Conservation (phyloP, 1,140 invertebrate genomes). For the Drosophila tropicalis region DNA sequence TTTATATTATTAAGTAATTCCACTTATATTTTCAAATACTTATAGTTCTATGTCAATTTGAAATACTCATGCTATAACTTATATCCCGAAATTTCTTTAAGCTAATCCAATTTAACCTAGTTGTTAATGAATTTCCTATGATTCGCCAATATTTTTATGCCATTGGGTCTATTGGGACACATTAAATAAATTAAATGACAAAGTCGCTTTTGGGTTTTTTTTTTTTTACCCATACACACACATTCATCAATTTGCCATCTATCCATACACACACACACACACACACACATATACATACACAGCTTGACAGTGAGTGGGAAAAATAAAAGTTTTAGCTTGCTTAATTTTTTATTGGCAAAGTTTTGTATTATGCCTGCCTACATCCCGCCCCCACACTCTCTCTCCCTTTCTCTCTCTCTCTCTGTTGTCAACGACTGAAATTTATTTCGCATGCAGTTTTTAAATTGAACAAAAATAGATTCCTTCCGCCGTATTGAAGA, state of each 20-base stretch:
- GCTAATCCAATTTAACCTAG: not conserved
- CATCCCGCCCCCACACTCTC: not conserved
- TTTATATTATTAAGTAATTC: too few relatives aligned
- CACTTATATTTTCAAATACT: too few relatives aligned
- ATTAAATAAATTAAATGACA: constrained; percentile 67
- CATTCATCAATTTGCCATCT: constrained; percentile 9
- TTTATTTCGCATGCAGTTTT: constrained; percentile 75
- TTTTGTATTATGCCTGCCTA: constrained; percentile 34
- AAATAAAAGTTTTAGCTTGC: constrained; percentile 19
- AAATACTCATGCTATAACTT: too few relatives aligned
- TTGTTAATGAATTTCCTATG: not conserved
- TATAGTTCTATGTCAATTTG: too few relatives aligned
- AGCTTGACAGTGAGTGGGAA: constrained; percentile 1
- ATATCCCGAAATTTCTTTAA: too few relatives aligned
- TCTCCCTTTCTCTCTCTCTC: not conserved
- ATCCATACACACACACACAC: not conserved
- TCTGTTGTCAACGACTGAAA: constrained; percentile 53
- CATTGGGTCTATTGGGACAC: too few relatives aligned
- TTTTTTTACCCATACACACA: not conserved
- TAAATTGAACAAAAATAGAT: constrained; percentile 76
- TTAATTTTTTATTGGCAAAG: constrained; percentile 70
- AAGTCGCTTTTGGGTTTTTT: constrained; percentile 30
- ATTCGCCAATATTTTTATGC: not conserved
- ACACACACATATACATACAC: constrained; percentile 1
- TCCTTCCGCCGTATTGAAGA: constrained; percentile 61